Evolutionary conservation across 2,113 vertebrate genomes (phyloP), one percentile per base, ranked within the genome.

Genomic region (Catharus fuscescens): DNA sequence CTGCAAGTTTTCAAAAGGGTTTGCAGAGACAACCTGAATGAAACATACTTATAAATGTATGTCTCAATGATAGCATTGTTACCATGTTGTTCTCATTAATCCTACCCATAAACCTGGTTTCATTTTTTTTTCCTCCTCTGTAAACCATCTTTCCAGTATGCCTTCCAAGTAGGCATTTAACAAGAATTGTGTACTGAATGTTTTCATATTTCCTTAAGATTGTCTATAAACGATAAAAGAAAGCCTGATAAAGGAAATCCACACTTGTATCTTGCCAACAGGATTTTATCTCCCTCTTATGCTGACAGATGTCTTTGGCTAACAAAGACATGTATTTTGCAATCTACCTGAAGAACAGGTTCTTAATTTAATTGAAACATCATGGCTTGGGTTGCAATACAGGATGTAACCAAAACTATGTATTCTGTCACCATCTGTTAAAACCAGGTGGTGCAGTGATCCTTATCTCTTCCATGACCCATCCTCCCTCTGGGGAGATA

Each of bases 51-150:
- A 13, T 5, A 86, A 62, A n/a, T 29, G 7, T 36, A 8, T 47
- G 8, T 20, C 29, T 62, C 32, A 6, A 12, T 32, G 8, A 45
- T 4, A 84, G 3, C 38, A n/a, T 57, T 2, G 0, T 32, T 88
- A 62, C 12, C 17, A 12, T 13, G 8, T 21, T 54, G 7, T 29
- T 81, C 16, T 50, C 29, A 36, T 24, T 61, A 34, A 38, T 71
- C 28, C 2, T 16, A 64, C 9, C 9, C 34, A 8, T 74, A 71
- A 85, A 85, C 2, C 1, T 65, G 28, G 4, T 8, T 82, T 86
- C 4, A 59, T 34, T 52, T 12, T 70, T 69, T 69, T 44, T n/a
- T 6, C 16, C 8, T 87, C 5, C 32, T 60, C 18, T 54, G 9
- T 59, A 64, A 45, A 40, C 2, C 9, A 9, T 36, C 5, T 38